Conservation (phyloP, 1,140 invertebrate species). For the Euglossa dilemma region DNA sequence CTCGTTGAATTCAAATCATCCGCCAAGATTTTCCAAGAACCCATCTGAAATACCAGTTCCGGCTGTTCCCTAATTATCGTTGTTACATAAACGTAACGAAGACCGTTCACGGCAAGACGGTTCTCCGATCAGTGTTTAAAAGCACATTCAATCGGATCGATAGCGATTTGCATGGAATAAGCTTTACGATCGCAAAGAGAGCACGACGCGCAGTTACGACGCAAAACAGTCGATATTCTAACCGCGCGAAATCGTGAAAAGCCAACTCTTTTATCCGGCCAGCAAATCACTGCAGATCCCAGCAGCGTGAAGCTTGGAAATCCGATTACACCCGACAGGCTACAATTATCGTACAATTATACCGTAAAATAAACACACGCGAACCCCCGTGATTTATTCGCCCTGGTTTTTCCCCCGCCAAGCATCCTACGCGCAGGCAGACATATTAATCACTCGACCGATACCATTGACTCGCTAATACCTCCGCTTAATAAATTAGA, state of each 20-base stretch:
- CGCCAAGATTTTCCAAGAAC: too few species aligned
- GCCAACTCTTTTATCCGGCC: background rate
- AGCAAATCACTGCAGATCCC: background rate
- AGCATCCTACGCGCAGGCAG: background rate
- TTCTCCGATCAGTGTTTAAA: background rate
- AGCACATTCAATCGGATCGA: background rate
- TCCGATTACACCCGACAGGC: background rate
- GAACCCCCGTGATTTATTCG: background rate
- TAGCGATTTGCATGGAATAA: constrained; percentile 46
- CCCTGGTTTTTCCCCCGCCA: background rate
- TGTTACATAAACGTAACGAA: background rate
- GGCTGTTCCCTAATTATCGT: background rate
- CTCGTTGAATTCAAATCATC: too few species aligned
- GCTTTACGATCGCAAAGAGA: constrained; percentile 28
- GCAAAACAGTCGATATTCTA: constrained; percentile 14
- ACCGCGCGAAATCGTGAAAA: constrained; percentile 10
- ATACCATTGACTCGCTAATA: background rate
- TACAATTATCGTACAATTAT: background rate
- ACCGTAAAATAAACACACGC: background rate
- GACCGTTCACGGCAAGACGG: background rate
- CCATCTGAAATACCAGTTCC: too few species aligned
- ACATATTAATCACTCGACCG: constrained; percentile 4
- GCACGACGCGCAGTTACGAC: constrained; percentile 9
- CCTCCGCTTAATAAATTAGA: background rate
- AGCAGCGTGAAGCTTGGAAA: background rate